Percentiles rank a stretch among this genome's conserved stretches.
Evolutionary conservation across 1,140 invertebrate species (phyloP).

Genomic region (Heliconius hermathena): DNA sequence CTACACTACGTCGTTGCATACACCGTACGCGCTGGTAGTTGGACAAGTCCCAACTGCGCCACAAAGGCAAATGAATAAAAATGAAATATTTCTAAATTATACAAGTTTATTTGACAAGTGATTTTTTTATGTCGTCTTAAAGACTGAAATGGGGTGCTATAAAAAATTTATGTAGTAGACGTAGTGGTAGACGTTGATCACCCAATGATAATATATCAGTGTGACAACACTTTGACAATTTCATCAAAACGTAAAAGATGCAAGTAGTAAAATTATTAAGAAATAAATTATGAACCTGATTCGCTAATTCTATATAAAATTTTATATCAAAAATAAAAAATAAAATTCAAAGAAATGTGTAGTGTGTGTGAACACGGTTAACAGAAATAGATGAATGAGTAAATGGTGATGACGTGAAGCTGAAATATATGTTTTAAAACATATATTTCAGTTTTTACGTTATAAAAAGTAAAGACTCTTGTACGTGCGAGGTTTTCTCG

Average conservation of each 20-base stretch:
- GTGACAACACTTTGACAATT: slow-evolving; percentile 4
- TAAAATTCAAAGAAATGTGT: not conserved
- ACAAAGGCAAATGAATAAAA: not conserved
- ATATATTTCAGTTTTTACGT: no score
- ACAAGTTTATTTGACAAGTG: not conserved
- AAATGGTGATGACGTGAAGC: not conserved
- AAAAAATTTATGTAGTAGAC: not conserved
- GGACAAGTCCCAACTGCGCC: not conserved
- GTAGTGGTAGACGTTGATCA: not conserved
- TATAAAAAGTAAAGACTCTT: no score
- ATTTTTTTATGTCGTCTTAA: slow-evolving; percentile 1
- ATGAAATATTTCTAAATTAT: not conserved
- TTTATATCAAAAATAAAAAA: not conserved
- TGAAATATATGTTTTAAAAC: not conserved
- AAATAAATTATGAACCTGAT: not conserved
- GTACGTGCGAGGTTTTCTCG: no score
- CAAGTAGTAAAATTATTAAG: not conserved
- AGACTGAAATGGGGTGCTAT: not conserved
- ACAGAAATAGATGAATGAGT: not conserved
- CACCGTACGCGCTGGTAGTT: not conserved
- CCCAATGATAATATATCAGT: not conserved
- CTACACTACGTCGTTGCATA: not conserved
- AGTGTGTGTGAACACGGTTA: not conserved
- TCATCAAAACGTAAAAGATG: not conserved
- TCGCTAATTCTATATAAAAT: not conserved